These are phyloP conservation scores for Holacanthella duospinosa DNA, from an alignment of 2,888 invertebrate species.

Conservation along the genomic window DNA sequence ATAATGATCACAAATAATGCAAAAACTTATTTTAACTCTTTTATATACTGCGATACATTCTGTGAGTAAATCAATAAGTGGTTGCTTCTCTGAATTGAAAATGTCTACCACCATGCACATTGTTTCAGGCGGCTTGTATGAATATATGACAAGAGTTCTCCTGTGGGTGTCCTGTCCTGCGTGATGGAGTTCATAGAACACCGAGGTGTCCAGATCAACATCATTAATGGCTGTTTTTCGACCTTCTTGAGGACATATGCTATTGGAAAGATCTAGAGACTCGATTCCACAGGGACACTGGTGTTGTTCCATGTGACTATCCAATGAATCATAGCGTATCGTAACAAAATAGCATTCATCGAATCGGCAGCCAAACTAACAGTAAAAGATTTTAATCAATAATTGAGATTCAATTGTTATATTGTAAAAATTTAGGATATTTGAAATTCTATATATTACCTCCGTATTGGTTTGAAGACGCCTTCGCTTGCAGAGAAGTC, in stretches of 20 bases:
- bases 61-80: not conserved
- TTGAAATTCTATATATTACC: not conserved
- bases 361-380: not conserved
- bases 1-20: not conserved
- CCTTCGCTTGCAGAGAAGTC: not conserved
- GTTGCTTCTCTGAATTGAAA: not conserved
- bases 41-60: not conserved
- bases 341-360: not conserved
- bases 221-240: not conserved
- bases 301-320: not conserved
- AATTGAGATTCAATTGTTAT: not conserved
- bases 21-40: not conserved
- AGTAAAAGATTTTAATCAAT: no score
- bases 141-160: not conserved
- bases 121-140: not conserved
- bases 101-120: no score
- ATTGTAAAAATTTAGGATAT: not conserved
- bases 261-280: not conserved
- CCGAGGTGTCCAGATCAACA: not conserved
- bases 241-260: not conserved
- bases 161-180: no score
- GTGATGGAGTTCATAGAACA: not conserved
- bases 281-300: not conserved
- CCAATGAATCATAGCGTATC: not conserved
- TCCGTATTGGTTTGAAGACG: not conserved